These are phyloP conservation scores for Clytia hemisphaerica DNA, from an alignment of 30 jellyfish, hydroid and myxozoan species.

Conservation along the genomic window DNA sequence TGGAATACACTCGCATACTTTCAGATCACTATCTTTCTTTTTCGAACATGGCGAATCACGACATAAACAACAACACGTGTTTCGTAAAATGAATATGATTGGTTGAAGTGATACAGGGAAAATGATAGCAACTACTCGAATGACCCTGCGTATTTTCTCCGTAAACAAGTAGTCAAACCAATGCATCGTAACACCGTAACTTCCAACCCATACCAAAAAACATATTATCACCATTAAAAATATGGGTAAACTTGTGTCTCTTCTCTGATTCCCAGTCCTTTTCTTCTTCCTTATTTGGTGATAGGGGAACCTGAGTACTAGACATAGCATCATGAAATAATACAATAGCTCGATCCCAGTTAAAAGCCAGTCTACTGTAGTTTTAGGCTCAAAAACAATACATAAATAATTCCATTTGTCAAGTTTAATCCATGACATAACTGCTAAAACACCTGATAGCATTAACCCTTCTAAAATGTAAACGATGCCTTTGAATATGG, in stretches of 20 bases:
- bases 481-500: conserved; percentile 92
- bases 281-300: conserved; percentile 45
- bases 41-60: no score
- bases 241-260: conserved; percentile 71
- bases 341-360: conserved; percentile 54
- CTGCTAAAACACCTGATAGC: conserved; percentile 77
- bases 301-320: conserved; percentile 61
- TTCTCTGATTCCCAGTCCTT: conserved; percentile 18
- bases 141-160: conserved; percentile 4
- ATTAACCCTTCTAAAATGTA: conserved; percentile 80
- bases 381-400: conserved; percentile 39
- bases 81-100: no score
- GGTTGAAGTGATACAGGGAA: no score
- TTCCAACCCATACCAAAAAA: conserved; percentile 53
- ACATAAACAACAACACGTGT: no score
- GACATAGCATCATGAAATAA: conserved; percentile 40
- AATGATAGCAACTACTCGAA: conserved; percentile 2
- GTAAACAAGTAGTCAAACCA: conserved; percentile 31
- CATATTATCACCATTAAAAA: conserved; percentile 61
- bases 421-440: conserved; percentile 84
- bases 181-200: conserved; percentile 65
- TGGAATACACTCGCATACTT: no score
- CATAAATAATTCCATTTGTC: conserved; percentile 86
- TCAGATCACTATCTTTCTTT: no score
- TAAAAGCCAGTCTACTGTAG: conserved; percentile 60